Evolutionary conservation across 2,113 vertebrate species (phyloP).

Genomic region (Tinamus guttatus): DNA sequence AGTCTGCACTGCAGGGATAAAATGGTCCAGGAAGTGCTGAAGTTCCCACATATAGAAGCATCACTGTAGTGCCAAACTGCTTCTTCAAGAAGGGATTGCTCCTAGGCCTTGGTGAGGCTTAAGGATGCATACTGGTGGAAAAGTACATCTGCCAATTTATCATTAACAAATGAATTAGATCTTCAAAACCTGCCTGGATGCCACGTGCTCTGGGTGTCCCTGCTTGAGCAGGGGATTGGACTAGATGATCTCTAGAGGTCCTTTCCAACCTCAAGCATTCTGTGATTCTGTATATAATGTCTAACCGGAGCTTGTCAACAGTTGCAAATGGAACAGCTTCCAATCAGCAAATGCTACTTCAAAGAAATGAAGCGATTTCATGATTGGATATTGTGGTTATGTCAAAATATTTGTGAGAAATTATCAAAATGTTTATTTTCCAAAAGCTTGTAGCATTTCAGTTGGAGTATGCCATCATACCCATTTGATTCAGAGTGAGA

Average conservation of each 20-base stretch:
- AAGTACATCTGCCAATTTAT: not conserved
- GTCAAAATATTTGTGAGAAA: not conserved
- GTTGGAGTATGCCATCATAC: not conserved
- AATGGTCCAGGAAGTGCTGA: not conserved
- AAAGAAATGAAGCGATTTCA: not conserved
- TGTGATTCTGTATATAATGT: too few species aligned
- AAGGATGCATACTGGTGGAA: not conserved
- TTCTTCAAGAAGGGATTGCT: not conserved
- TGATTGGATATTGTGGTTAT: rapidly evolving
- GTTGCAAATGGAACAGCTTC: not conserved
- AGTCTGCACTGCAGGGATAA: rapidly evolving
- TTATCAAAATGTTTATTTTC: not conserved
- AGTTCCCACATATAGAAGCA: rapidly evolving
- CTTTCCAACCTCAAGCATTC: too few species aligned
- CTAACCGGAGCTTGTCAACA: not conserved
- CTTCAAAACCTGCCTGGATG: too few species aligned
- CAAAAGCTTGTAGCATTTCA: not conserved
- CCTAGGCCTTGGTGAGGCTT: not conserved
- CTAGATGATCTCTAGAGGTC: too few species aligned
- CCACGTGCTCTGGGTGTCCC: too few species aligned
- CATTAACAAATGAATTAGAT: not conserved
- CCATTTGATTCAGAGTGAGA: not conserved
- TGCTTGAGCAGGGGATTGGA: too few species aligned
- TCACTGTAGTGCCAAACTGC: not conserved
- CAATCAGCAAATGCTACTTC: not conserved